These are phyloP conservation scores for Lepidonotus clava DNA, from an alignment of 2,888 invertebrate genomes.

Conservation along the genomic window DNA sequence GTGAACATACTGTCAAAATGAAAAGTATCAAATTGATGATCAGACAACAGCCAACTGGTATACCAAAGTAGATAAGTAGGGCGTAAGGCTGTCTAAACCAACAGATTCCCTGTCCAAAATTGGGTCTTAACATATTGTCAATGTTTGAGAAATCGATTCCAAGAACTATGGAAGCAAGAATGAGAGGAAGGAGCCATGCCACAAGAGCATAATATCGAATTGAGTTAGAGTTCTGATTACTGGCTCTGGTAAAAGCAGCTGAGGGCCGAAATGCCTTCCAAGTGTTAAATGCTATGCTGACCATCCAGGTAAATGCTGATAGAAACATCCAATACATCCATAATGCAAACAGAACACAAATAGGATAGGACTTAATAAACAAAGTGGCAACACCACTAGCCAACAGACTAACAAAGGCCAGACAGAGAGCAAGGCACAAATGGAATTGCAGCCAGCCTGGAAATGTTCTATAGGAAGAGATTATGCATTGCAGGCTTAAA, in stretches of 20 bases:
- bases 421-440: constrained; percentile 19
- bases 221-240: neutral
- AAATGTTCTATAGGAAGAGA: neutral
- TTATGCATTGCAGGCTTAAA: neutral
- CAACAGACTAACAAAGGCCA: constrained; percentile 25
- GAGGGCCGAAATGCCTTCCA: neutral
- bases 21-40: constrained; percentile 9
- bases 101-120: neutral
- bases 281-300: constrained; percentile 21
- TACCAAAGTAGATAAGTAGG: constrained; percentile 6
- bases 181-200: neutral
- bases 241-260: neutral
- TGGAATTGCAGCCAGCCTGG: constrained; percentile 32
- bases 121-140: neutral
- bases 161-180: neutral
- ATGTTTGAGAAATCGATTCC: constrained; percentile 3
- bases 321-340: constrained; percentile 47
- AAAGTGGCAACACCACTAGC: neutral
- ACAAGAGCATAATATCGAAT: neutral
- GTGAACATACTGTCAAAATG: neutral
- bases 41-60: constrained; percentile 7
- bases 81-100: constrained; percentile 8
- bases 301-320: constrained; percentile 21
- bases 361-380: neutral
- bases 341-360: neutral